Base-by-base conservation (phyloP, 2,797 vertebrate species). In the Hoplostethus atlanticus region DNA sequence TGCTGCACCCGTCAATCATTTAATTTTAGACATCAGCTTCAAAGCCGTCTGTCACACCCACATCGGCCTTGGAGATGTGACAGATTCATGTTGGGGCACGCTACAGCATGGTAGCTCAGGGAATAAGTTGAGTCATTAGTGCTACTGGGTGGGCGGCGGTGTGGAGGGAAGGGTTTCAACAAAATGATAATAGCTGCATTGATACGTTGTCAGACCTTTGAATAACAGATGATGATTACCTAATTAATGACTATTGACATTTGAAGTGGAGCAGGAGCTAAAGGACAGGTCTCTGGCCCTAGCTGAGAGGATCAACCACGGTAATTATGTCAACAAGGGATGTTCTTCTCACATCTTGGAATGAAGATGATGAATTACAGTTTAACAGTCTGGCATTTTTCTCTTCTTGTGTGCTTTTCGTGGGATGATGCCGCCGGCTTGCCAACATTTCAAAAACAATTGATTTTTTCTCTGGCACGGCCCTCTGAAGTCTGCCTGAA, bases 381-480 rank as follows among this genome's bases (percentile, higher is more conserved):
- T 79, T 87, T 68, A 86, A 77, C 64, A 61, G 58, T 77, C 65
- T 76, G 75, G 48, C 63, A n/a, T 86, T 85, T 69, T 81, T 73
- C 62, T 64, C 42, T 52, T 72, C 58, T 74, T 21, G 3, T 51
- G 28, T 64, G 71, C 62, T 9, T 68, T 87, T 79, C 8, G 71
- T 80, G 69, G 84, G 81, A 79, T 48, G 80, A 76, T 65, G 78
- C 76, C 80, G 74, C 79, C 54, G 53, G 67, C 73, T 74, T 72
- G 87, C 83, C 89, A 89, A 84, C 78, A 56, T 87, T 86, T 84
- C 44, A 79, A 56, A 88, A 86, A 87, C 87, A 85, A 93, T 91
- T 92, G 90, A 93, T 92, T 92, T 89, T 86, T 84, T 83, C 64
- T 88, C 64, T 88, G 81, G 86, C 80, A 68, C 73, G 36, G 76